A percentile compares a stretch with the other conserved stretches of the same genome.
phyloP scores from a whole-genome alignment of 1,140 invertebrate species.

The Pseudomyrmex gracilis region DNA sequence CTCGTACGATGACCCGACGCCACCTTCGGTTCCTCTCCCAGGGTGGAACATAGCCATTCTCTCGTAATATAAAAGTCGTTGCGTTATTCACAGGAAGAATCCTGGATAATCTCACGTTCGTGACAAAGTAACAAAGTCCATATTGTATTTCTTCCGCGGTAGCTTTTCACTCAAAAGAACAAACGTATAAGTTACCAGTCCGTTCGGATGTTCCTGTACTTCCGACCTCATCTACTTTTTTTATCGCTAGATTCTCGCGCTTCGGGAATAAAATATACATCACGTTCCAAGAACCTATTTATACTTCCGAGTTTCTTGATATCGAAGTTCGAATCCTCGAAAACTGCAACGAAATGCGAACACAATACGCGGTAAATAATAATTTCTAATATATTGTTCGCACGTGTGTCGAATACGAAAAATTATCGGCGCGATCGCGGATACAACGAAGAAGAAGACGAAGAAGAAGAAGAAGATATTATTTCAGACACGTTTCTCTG shows the following conservation, averaged over 20 bases:
- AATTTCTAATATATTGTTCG: neutral
- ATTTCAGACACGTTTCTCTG: constrained; percentile 39
- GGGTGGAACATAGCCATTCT: constrained; percentile 24
- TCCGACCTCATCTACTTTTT: neutral
- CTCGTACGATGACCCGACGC: constrained; percentile 71
- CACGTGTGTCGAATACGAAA: neutral
- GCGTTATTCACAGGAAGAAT: constrained; percentile 65
- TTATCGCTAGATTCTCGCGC: neutral
- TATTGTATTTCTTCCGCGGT: neutral
- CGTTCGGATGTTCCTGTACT: neutral
- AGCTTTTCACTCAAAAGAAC: neutral
- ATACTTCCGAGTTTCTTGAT: too few relatives aligned
- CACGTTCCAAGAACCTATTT: too few relatives aligned
- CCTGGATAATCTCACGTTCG: constrained; percentile 57
- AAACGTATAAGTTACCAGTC: constrained; percentile 21
- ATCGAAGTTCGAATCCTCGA: neutral
- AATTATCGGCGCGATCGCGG: constrained; percentile 8
- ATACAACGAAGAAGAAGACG: constrained; percentile 18
- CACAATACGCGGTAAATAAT: constrained; percentile 7
- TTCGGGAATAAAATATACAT: too few relatives aligned
- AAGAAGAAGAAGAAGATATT: constrained; percentile 1
- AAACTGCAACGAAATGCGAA: neutral
- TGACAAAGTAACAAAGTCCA: constrained; percentile 55
- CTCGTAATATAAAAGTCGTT: constrained; percentile 64
- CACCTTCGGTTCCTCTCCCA: constrained; percentile 51